Conservation (phyloP, 2,113 vertebrate species). For the Centropristis striata region DNA sequence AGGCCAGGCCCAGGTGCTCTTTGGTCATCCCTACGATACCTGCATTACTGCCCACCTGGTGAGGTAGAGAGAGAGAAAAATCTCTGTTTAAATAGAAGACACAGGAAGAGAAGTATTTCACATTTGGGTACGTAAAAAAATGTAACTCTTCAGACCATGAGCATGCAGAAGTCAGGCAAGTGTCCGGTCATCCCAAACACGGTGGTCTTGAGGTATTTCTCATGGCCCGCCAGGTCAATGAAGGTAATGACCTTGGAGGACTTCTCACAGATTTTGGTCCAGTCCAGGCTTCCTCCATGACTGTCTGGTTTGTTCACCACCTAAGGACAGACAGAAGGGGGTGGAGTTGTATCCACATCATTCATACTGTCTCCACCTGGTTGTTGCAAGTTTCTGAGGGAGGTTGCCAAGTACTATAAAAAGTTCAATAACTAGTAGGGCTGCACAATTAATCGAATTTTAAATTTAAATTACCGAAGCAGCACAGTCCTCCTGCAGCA, state of each 20-base stretch:
- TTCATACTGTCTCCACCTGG: neutral
- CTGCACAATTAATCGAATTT: too few species aligned
- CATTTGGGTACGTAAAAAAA: too few species aligned
- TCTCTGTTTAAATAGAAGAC: neutral
- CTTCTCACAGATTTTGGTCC: slow-evolving; percentile 99
- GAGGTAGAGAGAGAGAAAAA: neutral
- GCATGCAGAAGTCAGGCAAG: slow-evolving; percentile 99
- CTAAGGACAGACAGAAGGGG: slow-evolving; percentile 36
- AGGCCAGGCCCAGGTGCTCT: slow-evolving; percentile 95
- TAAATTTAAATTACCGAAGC: too few species aligned
- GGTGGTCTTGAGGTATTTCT: slow-evolving; percentile 98
- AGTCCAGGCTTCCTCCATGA: slow-evolving; percentile 96
- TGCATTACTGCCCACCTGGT: slow-evolving; percentile 97
- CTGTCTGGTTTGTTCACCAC: slow-evolving; percentile 98
- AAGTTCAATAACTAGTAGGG: too few species aligned
- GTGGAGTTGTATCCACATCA: neutral
- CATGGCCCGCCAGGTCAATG: slow-evolving; percentile 97
- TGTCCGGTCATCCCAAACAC: slow-evolving; percentile 99
- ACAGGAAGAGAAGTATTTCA: too few species aligned
- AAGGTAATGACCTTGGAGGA: slow-evolving; percentile 99
- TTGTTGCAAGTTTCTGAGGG: neutral
- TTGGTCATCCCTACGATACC: slow-evolving; percentile 99
- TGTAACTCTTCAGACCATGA: slow-evolving; percentile 90
- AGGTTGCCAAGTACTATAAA: neutral
- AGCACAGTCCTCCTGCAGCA: too few species aligned